phyloP scores from a whole-genome alignment of 1,140 invertebrate species.

The Dryas iulia region DNA sequence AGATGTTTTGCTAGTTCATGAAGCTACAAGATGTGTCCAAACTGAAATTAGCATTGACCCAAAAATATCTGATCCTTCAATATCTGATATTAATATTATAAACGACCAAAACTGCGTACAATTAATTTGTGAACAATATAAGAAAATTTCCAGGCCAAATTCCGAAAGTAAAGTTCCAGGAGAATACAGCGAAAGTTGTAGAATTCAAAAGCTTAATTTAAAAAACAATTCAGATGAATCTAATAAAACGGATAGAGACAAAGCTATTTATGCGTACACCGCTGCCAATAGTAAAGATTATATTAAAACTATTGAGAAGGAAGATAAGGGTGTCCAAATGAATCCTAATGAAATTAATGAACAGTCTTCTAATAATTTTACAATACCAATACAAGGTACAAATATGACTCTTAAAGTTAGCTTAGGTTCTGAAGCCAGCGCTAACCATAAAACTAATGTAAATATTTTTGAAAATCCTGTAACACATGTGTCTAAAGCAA shows the following conservation, averaged over 20 bases:
- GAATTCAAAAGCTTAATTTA: background rate
- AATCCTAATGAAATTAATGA: slow-evolving; percentile 11
- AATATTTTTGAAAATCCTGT: background rate
- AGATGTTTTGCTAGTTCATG: slow-evolving; percentile 30
- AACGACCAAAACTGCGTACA: slow-evolving; percentile 46
- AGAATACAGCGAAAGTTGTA: background rate
- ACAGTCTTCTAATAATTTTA: slow-evolving; percentile 41
- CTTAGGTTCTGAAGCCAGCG: slow-evolving; percentile 38
- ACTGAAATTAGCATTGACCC: slow-evolving; percentile 71
- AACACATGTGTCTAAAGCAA: slow-evolving; percentile 25
- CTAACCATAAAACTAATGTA: background rate
- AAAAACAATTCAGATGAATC: background rate
- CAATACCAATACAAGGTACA: slow-evolving; percentile 64
- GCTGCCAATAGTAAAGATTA: background rate
- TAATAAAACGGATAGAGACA: background rate
- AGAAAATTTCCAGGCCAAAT: slow-evolving; percentile 35
- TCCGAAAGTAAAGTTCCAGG: slow-evolving; percentile 28
- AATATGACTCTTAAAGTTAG: slow-evolving; percentile 69
- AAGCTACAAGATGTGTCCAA: slow-evolving; percentile 57
- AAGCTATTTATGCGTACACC: background rate
- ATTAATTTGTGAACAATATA: slow-evolving; percentile 47
- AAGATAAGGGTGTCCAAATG: slow-evolving; percentile 40
- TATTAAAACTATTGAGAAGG: slow-evolving; percentile 9
- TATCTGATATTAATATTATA: slow-evolving; percentile 63
- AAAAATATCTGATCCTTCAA: slow-evolving; percentile 58